Conservation (phyloP, 53 echinoderm and acorn worm genomes). For the Luidia sarsii region DNA sequence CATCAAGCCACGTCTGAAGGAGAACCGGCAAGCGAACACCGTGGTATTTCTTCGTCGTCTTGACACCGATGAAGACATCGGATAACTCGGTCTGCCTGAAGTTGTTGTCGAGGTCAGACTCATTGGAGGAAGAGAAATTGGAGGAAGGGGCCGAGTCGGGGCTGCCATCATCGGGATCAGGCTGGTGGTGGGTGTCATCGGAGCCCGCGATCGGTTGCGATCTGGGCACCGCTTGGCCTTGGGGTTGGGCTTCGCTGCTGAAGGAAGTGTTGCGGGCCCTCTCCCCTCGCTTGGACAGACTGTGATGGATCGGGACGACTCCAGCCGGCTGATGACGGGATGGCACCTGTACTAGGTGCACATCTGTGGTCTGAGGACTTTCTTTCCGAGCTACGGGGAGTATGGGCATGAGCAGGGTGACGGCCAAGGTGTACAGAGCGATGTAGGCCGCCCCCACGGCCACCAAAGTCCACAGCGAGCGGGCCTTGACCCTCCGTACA, state of each 20-base stretch:
- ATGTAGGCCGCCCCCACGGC: conserved; percentile 14
- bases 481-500: background rate
- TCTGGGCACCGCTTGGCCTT: no score
- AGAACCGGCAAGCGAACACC: conserved; percentile 59
- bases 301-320: background rate
- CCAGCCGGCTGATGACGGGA: conserved; percentile 1
- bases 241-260: conserved; percentile 17
- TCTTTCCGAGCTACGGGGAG: no score
- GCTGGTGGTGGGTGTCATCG: no score
- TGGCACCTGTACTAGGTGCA: background rate
- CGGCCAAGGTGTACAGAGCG: conserved; percentile 1
- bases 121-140: conserved; percentile 2
- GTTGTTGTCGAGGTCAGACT: conserved; percentile 8
- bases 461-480: background rate
- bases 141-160: background rate
- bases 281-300: conserved; percentile 13
- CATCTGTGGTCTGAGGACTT: background rate
- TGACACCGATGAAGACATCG: conserved; percentile 93
- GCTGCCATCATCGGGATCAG: no score
- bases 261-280: conserved; percentile 27
- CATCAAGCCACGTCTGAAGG: conserved; percentile 80
- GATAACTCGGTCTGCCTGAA: conserved; percentile 47
- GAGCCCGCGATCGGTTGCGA: no score
- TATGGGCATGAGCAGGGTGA: background rate
- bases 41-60: conserved; percentile 84